Conservation (phyloP, 2,888 invertebrate species). For the Ariolimax columbianus region DNA sequence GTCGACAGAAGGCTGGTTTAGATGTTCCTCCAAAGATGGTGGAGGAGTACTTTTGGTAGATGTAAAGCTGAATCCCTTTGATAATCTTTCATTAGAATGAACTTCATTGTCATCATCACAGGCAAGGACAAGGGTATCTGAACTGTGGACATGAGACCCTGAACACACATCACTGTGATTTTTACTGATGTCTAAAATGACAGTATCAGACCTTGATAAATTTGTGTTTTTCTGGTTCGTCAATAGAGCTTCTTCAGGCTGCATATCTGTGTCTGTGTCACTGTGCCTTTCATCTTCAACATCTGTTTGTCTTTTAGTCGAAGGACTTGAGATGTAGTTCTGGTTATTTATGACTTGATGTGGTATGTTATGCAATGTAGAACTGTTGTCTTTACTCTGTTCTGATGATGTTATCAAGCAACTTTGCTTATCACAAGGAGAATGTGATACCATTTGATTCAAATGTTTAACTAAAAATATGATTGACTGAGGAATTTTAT, state of each 20-base stretch:
- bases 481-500: conserved; percentile 34
- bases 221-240: neutral
- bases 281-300: neutral
- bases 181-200: conserved; percentile 24
- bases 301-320: neutral
- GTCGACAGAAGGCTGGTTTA: neutral
- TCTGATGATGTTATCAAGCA: conserved; percentile 2
- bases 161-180: neutral
- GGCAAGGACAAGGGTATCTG: conserved; percentile 33
- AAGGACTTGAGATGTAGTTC: neutral
- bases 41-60: neutral
- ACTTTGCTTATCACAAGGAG: neutral
- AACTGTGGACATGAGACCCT: neutral
- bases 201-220: conserved; percentile 36
- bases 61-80: conserved; percentile 32
- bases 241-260: neutral
- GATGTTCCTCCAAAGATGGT: neutral
- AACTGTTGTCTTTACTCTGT: neutral
- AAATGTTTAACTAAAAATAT: conserved; percentile 25
- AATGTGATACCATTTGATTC: neutral
- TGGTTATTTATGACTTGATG: neutral
- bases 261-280: neutral
- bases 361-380: neutral
- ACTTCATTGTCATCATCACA: conserved; percentile 7
- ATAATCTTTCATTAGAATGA: neutral